Base-by-base conservation (phyloP, 92 coral and sea anemone species). In the Porites cylindrica region DNA sequence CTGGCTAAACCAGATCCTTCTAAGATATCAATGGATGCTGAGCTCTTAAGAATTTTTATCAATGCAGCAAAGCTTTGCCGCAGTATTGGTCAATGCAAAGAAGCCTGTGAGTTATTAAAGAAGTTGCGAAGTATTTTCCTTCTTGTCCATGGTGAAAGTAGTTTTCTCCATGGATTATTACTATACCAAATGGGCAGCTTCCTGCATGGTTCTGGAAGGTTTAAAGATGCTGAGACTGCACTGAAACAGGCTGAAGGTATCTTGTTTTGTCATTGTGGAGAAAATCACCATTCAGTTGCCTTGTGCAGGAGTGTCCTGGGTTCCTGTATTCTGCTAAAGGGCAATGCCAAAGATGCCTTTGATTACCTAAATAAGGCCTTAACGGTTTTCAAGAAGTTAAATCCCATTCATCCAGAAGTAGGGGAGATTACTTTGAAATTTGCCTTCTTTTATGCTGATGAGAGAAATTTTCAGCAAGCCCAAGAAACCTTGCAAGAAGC, bases 151-250 rank as follows among this genome's bases (percentile, higher is more conserved):
- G 80, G 52, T 47, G 51, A 12, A 76, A 76, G 26, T 14, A 18
- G 17, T n/a, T 29, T 29, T 29, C 32, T 29, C 32, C 2, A 29
- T 2, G 32, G 32, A 29, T 29, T 29, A 29, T 29, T 76, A 47
- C 80, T 53, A 19, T 54, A 60, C 66, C 66, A 76, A 14, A 59
- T 29, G 19, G 80, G 80, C 1, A 56, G 51, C 13, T 76, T 76
- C 13, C 23, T 53, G 26, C 51, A 53, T 76, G 66, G 51, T 3
- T 6, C 19, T 56, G 80, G 80, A 24, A 24, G 58, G 51, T 20
- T 56, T 2, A 19, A 11, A 58, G 67, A 29, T 29, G 32, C 32
- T 29, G 32, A 29, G 32, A 1, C 32, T 29, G 32, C 32, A 29
- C 32, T 29, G 4, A 10, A 54, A 2, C 50, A 76, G 14, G 80